Conservation (phyloP, 2,797 vertebrate species). For the Lerista edwardsae region DNA sequence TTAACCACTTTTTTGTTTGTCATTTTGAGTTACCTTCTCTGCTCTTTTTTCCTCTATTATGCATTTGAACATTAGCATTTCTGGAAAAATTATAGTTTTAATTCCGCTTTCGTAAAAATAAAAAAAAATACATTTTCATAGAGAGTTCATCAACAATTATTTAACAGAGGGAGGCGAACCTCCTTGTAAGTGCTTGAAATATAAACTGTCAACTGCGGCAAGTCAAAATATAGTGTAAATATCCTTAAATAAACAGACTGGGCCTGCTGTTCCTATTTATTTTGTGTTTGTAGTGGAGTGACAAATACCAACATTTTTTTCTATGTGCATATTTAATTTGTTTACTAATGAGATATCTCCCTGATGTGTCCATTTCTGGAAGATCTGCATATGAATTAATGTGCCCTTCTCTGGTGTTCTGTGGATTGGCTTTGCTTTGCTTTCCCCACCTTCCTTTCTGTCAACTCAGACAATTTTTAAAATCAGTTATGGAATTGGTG, state of each 20-base stretch:
- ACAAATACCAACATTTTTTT: slow-evolving; percentile 4
- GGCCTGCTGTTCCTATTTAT: slow-evolving; percentile 25
- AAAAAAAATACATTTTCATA: background rate
- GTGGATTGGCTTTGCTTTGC: background rate
- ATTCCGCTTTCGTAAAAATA: background rate
- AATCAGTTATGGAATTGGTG: background rate
- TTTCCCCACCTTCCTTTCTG: background rate
- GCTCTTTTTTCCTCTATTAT: background rate
- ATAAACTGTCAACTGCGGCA: slow-evolving; percentile 13
- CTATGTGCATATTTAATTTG: background rate
- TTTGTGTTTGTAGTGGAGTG: background rate
- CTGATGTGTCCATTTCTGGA: too few relatives aligned
- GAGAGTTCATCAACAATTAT: background rate
- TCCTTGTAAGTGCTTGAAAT: background rate
- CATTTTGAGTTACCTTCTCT: background rate
- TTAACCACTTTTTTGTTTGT: background rate
- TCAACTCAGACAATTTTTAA: background rate
- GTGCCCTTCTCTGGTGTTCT: background rate
- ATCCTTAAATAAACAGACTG: slow-evolving; percentile 17
- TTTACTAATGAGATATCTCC: background rate
- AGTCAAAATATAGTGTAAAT: slow-evolving; percentile 21
- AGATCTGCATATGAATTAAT: background rate
- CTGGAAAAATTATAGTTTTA: slow-evolving; percentile 6
- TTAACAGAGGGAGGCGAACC: background rate
- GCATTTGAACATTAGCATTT: background rate